Percentiles rank a stretch among this genome's conserved stretches.
Conservation (phyloP, 2,797 vertebrate species). For the Phataginus tetradactyla region DNA sequence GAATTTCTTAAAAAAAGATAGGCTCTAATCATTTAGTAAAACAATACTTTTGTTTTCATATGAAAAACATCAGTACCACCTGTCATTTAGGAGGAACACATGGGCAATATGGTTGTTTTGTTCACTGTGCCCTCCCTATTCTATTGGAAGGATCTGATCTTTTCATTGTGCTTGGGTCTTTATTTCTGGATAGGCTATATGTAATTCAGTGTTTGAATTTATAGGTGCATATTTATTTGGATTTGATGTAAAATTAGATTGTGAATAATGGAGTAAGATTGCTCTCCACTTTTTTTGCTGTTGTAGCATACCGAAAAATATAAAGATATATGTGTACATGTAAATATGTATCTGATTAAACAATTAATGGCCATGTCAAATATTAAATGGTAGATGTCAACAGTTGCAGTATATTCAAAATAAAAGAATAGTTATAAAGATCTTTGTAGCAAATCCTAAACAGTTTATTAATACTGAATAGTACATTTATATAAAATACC, state of each 20-base stretch:
- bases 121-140: conserved; percentile 65
- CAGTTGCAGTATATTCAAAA: conserved; percentile 69
- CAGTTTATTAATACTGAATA: conserved; percentile 67
- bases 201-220: conserved; percentile 79
- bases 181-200: conserved; percentile 78
- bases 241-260: conserved; percentile 83
- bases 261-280: conserved; percentile 80
- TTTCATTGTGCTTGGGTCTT: conserved; percentile 68
- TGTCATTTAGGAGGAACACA: conserved; percentile 57
- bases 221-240: conserved; percentile 63
- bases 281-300: conserved; percentile 79
- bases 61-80: conserved; percentile 35
- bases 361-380: conserved; percentile 82
- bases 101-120: conserved; percentile 45
- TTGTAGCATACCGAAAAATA: conserved; percentile 84
- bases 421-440: conserved; percentile 62
- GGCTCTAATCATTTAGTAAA: conserved; percentile 57
- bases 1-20: not conserved
- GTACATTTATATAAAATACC: conserved; percentile 71
- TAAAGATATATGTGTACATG: conserved; percentile 81
- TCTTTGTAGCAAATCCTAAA: conserved; percentile 73
- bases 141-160: conserved; percentile 47
- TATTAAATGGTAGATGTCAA: conserved; percentile 77
- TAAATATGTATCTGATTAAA: conserved; percentile 79
- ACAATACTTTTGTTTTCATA: conserved; percentile 36